A percentile compares a stretch with the other conserved stretches of the same genome.
Conservation (phyloP, 2,888 invertebrate genomes). For the Aporophyla nigra region DNA sequence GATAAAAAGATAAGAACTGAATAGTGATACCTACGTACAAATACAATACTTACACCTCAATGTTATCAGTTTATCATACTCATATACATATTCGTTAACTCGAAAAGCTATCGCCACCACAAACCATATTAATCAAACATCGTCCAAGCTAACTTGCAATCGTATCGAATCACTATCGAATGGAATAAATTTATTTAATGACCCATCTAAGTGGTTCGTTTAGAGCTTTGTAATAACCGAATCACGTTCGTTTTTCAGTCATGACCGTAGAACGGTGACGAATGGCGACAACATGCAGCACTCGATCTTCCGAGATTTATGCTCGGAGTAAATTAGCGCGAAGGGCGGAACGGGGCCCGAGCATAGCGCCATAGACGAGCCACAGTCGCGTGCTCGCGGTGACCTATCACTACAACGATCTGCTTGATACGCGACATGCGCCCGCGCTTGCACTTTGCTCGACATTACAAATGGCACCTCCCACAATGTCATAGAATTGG, state of each 20-base stretch:
- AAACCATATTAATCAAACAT: constrained; percentile 79
- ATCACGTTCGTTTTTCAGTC: constrained; percentile 87
- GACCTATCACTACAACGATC: constrained; percentile 79
- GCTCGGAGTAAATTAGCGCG: constrained; percentile 77
- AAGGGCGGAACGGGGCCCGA: constrained; percentile 78
- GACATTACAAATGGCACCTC: constrained; percentile 83
- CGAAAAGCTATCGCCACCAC: constrained; percentile 72
- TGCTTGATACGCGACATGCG: constrained; percentile 77
- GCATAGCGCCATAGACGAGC: constrained; percentile 71
- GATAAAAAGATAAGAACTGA: constrained; percentile 68
- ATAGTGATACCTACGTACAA: constrained; percentile 22
- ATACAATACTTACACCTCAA: constrained; percentile 55
- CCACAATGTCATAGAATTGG: constrained; percentile 79
- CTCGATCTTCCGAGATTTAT: constrained; percentile 78
- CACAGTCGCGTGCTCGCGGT: constrained; percentile 75
- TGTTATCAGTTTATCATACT: constrained; percentile 35
- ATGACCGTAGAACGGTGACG: constrained; percentile 79
- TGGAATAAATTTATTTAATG: constrained; percentile 87
- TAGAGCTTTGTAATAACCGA: constrained; percentile 85
- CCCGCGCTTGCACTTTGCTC: constrained; percentile 76
- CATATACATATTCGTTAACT: constrained; percentile 54
- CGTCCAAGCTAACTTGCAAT: constrained; percentile 80
- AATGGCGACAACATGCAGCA: constrained; percentile 79
- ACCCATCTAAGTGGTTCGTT: constrained; percentile 83
- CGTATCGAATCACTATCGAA: constrained; percentile 86